Base-by-base conservation (phyloP, 2,797 vertebrate species). In the Enteromius trimaculatus region DNA sequence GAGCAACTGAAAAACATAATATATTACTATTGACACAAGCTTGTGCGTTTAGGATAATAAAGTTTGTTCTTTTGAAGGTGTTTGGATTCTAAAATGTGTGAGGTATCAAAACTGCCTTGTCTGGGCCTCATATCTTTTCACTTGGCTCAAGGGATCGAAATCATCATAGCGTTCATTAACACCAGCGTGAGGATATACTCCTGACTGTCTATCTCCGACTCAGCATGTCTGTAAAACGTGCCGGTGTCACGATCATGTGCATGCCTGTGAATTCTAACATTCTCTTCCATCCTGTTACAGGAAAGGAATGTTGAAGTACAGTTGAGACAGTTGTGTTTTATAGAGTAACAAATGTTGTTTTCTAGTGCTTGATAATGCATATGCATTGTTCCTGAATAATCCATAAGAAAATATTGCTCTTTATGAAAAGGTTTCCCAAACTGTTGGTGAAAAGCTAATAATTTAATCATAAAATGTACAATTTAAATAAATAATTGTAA, bases 151-250 rank as follows among this genome's bases (percentile, higher is more conserved):
- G 39, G n/a, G 49, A 64, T 85, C 68, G 79, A 85, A 68, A 16
- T 66, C 82, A 75, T 79, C 85, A 90, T 87, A 85, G 86, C 71
- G 89, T 92, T 92, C 89, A 95, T 94, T 93, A 92, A 90, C 92
- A 91, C 88, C 47, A 65, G 21, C 11, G 26, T 86, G 91, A 89
- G 84, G 86, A 88, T 91, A 8, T 71, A 42, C 66, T 70, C 31
- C 70, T 65, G 60, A 31, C 1, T 7, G 2, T 9, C 53, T 86
- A 74, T 65, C 13, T 78, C 86, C n/a, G 79, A 81, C 9, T 83
- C 87, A 66, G 62, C 81, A 47, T 16, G 84, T 80, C 81, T 68
- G 47, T n/a, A 81, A 89, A 91, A 90, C 62, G 71, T 90, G 88
- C 77, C 9, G 11, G n/a, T 9, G 13, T 47, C 77, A 58, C 58